A percentile compares a stretch with the other conserved stretches of the same genome.
Evolutionary conservation across 2,888 invertebrate genomes (phyloP).

Genomic region (Monochamus alternatus): DNA sequence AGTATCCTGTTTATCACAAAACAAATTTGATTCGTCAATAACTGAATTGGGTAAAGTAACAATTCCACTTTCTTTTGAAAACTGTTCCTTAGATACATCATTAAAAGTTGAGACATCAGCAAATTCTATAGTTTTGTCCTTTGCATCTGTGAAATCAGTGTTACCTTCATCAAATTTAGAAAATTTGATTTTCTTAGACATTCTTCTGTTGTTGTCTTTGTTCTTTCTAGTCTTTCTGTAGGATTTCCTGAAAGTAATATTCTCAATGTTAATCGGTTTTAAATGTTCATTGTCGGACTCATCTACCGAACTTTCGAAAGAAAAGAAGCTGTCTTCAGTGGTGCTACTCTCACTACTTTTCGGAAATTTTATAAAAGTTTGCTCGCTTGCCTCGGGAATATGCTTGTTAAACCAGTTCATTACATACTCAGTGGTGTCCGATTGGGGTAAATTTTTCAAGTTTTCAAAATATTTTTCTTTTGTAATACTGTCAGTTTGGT

Average conservation of each 20-base stretch:
- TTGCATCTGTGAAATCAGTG: not conserved
- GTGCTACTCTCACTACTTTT: conserved; percentile 36
- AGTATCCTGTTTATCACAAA: not conserved
- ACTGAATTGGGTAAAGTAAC: conserved; percentile 59
- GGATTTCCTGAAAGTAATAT: conserved; percentile 59
- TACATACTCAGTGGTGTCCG: conserved; percentile 65
- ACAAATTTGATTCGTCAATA: conserved; percentile 13
- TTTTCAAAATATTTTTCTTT: conserved; percentile 42
- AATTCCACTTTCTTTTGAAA: conserved; percentile 66
- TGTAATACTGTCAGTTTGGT: conserved; percentile 55
- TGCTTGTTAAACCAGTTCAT: conserved; percentile 66
- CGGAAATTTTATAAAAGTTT: conserved; percentile 33
- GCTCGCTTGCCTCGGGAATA: conserved; percentile 36
- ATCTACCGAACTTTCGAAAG: conserved; percentile 57
- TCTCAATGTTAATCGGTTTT: conserved; percentile 45
- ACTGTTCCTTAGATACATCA: conserved; percentile 36
- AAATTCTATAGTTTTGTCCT: not conserved
- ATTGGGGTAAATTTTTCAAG: conserved; percentile 60
- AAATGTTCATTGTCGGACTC: conserved; percentile 59
- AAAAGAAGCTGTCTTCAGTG: conserved; percentile 44
- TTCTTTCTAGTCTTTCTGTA: conserved; percentile 56
- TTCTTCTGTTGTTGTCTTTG: conserved; percentile 10
- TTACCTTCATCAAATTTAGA: not conserved
- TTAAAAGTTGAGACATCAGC: conserved; percentile 4
- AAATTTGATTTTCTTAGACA: not conserved